Conservation (phyloP, 2,113 vertebrate species). For the Mesocricetus auratus region DNA sequence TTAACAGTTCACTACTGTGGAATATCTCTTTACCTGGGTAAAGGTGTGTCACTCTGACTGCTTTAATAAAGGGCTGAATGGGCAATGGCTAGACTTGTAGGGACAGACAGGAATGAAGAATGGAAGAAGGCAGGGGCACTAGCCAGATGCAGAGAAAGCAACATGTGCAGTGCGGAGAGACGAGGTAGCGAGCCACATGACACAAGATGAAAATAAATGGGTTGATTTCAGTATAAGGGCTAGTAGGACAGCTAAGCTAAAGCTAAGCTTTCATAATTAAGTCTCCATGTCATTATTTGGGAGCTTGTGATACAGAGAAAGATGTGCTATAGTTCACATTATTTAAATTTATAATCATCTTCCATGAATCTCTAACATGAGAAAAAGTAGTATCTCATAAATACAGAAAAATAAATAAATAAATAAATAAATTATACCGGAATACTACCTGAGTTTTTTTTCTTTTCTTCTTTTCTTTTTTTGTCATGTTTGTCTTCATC, state of each 20-base stretch:
- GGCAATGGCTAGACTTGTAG: not conserved
- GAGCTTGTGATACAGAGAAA: not conserved
- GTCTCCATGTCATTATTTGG: not conserved
- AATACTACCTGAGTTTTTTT: conserved; percentile 66
- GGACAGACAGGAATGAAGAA: not conserved
- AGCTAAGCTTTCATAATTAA: not conserved
- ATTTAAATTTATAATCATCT: conserved; percentile 34
- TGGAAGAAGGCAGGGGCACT: not conserved
- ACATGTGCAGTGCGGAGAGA: not conserved
- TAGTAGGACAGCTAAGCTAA: not conserved
- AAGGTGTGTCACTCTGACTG: not conserved
- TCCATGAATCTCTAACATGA: not conserved
- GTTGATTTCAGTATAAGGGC: not conserved
- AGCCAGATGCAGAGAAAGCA: not conserved
- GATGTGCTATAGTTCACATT: not conserved
- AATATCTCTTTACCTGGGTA: not conserved
- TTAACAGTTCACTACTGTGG: not conserved
- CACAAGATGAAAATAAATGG: not conserved
- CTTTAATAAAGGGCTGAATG: not conserved
- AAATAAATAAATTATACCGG: conserved; percentile 17
- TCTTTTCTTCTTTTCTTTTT: conserved; percentile 69
- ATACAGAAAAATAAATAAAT: not conserved
- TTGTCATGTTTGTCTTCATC: conserved; percentile 84
- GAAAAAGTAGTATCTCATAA: not conserved
- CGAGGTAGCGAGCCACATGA: not conserved